Conservation (phyloP, 1,140 invertebrate genomes). For the Spodoptera litura region DNA sequence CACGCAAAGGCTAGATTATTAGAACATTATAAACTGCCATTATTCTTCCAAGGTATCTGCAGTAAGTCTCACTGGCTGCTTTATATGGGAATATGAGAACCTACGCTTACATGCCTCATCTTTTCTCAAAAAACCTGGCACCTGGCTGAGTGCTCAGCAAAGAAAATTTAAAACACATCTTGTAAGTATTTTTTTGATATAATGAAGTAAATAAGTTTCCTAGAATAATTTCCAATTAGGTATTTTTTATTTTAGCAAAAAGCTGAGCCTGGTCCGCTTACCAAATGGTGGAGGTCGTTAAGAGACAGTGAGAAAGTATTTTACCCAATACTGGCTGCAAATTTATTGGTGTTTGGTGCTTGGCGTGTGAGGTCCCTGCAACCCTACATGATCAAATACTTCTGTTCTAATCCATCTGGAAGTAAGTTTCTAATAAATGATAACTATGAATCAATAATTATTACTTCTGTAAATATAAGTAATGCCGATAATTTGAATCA, state of each 20-base stretch:
- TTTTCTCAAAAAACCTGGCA: constrained; percentile 86
- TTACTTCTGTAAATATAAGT: neutral
- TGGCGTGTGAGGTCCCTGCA: constrained; percentile 93
- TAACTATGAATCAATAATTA: neutral
- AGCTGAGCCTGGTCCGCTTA: constrained; percentile 87
- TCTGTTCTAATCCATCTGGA: constrained; percentile 92
- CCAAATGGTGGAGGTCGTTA: constrained; percentile 91
- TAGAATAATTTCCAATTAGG: neutral
- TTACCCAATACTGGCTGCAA: constrained; percentile 92
- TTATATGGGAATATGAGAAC: constrained; percentile 96
- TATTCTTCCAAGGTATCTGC: constrained; percentile 88
- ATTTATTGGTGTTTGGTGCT: constrained; percentile 92
- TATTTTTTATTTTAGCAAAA: constrained; percentile 70
- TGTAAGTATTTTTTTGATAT: constrained; percentile 55
- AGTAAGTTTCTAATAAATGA: constrained; percentile 82
- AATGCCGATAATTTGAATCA: constrained; percentile 69
- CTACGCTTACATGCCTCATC: constrained; percentile 88
- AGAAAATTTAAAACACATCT: constrained; percentile 77
- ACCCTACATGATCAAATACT: constrained; percentile 93
- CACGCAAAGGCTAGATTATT: too few species aligned
- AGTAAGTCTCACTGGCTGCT: constrained; percentile 90
- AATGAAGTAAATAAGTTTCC: neutral
- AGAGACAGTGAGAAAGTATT: constrained; percentile 92
- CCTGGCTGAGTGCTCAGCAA: constrained; percentile 85
- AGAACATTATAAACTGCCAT: neutral